These are phyloP conservation scores for Hipposideros larvatus DNA, from an alignment of 2,797 vertebrate genomes.

Conservation along the genomic window DNA sequence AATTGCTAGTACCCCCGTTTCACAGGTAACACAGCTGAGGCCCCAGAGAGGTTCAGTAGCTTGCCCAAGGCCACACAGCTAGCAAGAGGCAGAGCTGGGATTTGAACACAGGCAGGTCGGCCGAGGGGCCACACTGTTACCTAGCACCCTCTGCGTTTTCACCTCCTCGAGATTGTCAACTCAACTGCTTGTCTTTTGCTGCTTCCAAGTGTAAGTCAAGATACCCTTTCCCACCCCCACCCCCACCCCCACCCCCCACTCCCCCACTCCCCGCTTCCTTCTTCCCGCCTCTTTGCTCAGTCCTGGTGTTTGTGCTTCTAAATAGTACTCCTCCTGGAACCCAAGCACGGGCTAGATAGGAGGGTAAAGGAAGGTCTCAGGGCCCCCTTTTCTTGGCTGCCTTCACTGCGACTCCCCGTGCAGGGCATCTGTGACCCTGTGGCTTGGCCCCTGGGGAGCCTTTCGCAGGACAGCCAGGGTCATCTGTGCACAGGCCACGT, in stretches of 20 bases:
- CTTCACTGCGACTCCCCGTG: accelerated
- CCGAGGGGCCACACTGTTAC: accelerated
- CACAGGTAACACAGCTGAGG: background rate
- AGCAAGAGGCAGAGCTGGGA: background rate
- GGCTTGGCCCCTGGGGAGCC: accelerated
- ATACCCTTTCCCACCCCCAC: too few relatives aligned
- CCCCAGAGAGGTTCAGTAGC: background rate
- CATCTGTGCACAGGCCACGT: background rate
- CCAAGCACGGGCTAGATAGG: accelerated
- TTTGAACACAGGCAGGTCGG: accelerated
- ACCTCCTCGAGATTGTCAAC: accelerated
- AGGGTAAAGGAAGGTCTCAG: background rate
- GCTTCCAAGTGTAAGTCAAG: background rate
- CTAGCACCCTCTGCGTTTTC: accelerated
- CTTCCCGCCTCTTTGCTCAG: too few relatives aligned
- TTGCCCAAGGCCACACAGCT: background rate
- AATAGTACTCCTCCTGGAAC: accelerated
- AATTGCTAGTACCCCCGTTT: background rate
- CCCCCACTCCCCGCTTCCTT: too few relatives aligned
- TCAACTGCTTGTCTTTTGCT: accelerated
- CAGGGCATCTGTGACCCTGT: background rate
- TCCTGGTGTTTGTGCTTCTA: background rate
- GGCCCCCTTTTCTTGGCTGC: accelerated
- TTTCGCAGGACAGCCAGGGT: accelerated
- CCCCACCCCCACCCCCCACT: too few relatives aligned